A percentile compares a stretch with the other conserved stretches of the same genome.
phyloP scores from a whole-genome alignment of 64 coral and sea anemone genomes.

The Porites australiensis region DNA sequence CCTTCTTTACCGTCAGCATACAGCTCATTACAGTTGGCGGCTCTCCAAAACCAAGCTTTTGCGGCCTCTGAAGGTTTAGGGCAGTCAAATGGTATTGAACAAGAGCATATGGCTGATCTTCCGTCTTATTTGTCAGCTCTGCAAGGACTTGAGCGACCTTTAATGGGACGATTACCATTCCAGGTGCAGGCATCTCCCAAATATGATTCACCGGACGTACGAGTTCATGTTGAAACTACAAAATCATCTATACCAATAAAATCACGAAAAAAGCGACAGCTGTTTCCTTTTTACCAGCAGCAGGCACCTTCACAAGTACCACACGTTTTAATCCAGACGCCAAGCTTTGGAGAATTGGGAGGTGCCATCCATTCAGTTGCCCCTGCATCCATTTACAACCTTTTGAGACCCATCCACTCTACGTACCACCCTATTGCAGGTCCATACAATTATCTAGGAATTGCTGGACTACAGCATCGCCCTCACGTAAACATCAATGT shows the following conservation, averaged over 20 bases:
- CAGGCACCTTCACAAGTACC: conserved; percentile 19
- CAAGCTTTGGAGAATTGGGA: neutral
- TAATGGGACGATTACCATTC: neutral
- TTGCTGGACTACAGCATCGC: conserved; percentile 9
- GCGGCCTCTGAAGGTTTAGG: neutral
- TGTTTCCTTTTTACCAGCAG: conserved; percentile 61
- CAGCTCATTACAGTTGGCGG: conserved; percentile 8
- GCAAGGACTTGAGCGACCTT: neutral
- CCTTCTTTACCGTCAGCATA: conserved; percentile 46
- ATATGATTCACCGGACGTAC: conserved; percentile 67
- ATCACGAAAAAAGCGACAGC: conserved; percentile 63
- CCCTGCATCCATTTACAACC: conserved; percentile 15
- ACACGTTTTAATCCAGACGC: conserved; percentile 27
- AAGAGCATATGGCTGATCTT: conserved; percentile 22
- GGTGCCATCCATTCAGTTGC: neutral
- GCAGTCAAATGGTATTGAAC: neutral
- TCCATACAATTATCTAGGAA: neutral
- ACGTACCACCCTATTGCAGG: neutral
- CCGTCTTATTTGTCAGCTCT: neutral
- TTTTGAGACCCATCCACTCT: neutral
- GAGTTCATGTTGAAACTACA: conserved; percentile 90
- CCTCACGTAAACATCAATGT: conserved; percentile 95
- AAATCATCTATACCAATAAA: conserved; percentile 73
- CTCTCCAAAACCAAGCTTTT: conserved; percentile 44
- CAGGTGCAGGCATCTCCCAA: conserved; percentile 20